These are phyloP conservation scores for Scrobipalpa costella DNA, from an alignment of 2,888 invertebrate genomes.

Conservation along the genomic window DNA sequence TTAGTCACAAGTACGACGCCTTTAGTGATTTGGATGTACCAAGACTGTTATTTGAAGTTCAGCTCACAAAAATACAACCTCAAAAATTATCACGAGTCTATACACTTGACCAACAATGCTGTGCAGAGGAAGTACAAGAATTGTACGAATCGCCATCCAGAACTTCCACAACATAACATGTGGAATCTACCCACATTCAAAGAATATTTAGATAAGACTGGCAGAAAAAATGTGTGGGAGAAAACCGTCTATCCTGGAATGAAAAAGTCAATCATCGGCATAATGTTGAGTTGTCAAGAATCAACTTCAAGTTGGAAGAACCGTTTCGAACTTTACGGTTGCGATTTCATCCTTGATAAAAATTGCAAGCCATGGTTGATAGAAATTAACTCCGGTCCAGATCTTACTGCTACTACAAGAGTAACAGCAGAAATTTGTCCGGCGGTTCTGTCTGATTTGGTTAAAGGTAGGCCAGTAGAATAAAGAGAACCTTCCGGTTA, in stretches of 20 bases:
- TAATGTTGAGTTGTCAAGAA: conserved; percentile 89
- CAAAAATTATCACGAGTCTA: conserved; percentile 89
- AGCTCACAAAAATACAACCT: conserved; percentile 91
- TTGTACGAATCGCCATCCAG: conserved; percentile 74
- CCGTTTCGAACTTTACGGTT: conserved; percentile 94
- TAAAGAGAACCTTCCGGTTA: not conserved
- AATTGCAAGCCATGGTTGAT: conserved; percentile 93
- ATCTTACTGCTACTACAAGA: conserved; percentile 89
- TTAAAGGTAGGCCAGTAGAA: conserved; percentile 87
- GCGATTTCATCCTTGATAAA: conserved; percentile 94
- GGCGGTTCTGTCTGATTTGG: conserved; percentile 89
- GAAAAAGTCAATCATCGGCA: conserved; percentile 90
- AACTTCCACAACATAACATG: conserved; percentile 90
- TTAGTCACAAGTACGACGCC: conserved; percentile 89
- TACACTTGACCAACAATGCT: conserved; percentile 94
- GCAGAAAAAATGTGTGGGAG: conserved; percentile 84
- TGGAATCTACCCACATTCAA: conserved; percentile 89
- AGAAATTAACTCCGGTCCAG: conserved; percentile 95
- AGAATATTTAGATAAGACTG: conserved; percentile 80
- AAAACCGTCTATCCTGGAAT: conserved; percentile 91
- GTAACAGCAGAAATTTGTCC: conserved; percentile 92
- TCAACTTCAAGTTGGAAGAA: conserved; percentile 85
- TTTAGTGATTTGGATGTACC: conserved; percentile 93
- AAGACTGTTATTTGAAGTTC: conserved; percentile 91
- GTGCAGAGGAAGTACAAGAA: conserved; percentile 89